These are phyloP conservation scores for Geococcyx californianus DNA, from an alignment of 2,113 vertebrate genomes.

Conservation along the genomic window DNA sequence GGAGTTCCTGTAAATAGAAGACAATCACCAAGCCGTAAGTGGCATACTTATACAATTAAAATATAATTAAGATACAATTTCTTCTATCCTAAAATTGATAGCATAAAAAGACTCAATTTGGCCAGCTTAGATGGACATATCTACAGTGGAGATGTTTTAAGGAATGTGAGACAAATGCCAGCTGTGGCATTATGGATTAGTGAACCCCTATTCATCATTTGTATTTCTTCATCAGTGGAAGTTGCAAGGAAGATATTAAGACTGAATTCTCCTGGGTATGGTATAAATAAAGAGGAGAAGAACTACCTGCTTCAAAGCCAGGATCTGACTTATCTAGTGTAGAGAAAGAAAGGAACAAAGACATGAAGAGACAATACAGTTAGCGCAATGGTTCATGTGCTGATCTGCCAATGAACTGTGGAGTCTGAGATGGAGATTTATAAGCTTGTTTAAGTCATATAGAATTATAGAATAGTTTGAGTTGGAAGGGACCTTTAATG, in stretches of 20 bases:
- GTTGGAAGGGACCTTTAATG: too few relatives aligned
- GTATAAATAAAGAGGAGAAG: background rate
- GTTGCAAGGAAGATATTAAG: background rate
- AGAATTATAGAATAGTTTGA: too few relatives aligned
- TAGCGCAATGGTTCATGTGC: background rate
- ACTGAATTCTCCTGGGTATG: background rate
- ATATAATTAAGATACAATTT: background rate
- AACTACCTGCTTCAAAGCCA: background rate
- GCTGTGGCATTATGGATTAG: background rate
- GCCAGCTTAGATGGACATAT: background rate
- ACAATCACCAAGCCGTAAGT: accelerated
- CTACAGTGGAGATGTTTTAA: background rate
- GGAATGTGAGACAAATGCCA: background rate
- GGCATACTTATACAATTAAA: too few relatives aligned
- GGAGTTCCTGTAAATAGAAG: background rate
- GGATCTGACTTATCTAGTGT: background rate
- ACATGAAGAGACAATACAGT: background rate
- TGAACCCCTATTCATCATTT: background rate
- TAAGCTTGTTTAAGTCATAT: background rate
- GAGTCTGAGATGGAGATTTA: background rate
- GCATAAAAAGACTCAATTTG: background rate
- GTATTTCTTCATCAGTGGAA: background rate
- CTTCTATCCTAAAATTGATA: background rate
- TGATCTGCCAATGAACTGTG: background rate
- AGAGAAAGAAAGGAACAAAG: background rate